These are phyloP conservation scores for Cirrhinus molitorella DNA, from an alignment of 2,797 vertebrate genomes.

Conservation along the genomic window DNA sequence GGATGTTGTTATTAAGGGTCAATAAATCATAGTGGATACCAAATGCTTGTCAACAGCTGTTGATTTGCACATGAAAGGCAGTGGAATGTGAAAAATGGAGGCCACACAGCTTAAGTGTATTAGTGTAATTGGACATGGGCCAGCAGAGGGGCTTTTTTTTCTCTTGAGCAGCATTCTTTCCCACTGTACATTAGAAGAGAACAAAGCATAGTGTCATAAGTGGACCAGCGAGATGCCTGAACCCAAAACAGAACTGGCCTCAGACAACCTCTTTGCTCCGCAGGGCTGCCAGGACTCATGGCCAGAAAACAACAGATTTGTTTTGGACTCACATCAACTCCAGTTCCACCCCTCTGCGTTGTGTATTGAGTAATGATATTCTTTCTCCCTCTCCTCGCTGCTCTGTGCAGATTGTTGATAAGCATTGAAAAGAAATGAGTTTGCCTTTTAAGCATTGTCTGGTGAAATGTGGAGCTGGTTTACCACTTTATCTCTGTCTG, in stretches of 20 bases:
- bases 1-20: constrained; percentile 47
- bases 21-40: constrained; percentile 47
- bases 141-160: constrained; percentile 18
- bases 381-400: neutral
- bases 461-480: constrained; percentile 24
- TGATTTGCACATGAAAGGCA: constrained; percentile 48
- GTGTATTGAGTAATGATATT: constrained; percentile 34
- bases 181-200: constrained; percentile 38
- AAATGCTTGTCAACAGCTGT: constrained; percentile 42
- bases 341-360: constrained; percentile 37
- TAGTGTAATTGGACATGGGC: constrained; percentile 47
- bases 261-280: constrained; percentile 45
- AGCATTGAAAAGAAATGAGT: neutral
- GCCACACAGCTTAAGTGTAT: constrained; percentile 33
- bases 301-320: constrained; percentile 54
- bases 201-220: constrained; percentile 41
- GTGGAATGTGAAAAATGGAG: constrained; percentile 47
- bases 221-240: constrained; percentile 39
- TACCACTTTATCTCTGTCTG: constrained; percentile 13
- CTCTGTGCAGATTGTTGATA: constrained; percentile 23
- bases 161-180: constrained; percentile 43
- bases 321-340: constrained; percentile 43
- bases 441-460: constrained; percentile 19
- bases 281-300: constrained; percentile 37
- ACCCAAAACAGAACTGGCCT: constrained; percentile 53